phyloP scores from a whole-genome alignment of 1,140 invertebrate genomes.

The Lycorma delicatula region DNA sequence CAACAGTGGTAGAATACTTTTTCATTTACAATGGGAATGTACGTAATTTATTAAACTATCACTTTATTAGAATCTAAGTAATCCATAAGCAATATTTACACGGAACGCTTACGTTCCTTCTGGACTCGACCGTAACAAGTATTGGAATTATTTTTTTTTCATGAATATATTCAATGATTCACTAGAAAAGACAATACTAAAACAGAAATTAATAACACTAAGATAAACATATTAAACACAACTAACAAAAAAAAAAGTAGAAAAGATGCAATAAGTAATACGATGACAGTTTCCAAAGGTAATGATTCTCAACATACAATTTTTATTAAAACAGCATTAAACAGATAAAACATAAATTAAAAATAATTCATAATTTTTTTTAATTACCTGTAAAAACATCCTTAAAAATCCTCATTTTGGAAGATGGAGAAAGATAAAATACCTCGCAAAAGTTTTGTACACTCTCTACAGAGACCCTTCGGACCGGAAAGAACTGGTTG shows the following conservation, averaged over 20 bases:
- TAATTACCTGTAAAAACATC: slow-evolving; percentile 83
- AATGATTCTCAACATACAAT: not conserved
- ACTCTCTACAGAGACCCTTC: slow-evolving; percentile 4
- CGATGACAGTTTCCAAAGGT: no score
- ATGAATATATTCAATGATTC: no score
- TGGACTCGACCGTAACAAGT: no score
- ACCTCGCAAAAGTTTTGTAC: not conserved
- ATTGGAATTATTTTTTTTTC: no score
- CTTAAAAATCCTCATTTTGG: slow-evolving; percentile 91
- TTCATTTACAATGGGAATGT: no score
- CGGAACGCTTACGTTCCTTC: no score
- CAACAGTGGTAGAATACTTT: no score
- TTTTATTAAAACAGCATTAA: not conserved
- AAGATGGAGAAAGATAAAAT: slow-evolving; percentile 43
- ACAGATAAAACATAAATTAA: not conserved
- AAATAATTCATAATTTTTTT: not conserved
- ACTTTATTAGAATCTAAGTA: no score
- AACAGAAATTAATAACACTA: not conserved
- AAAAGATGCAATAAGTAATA: no score
- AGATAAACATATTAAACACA: not conserved
- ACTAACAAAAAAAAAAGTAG: not conserved
- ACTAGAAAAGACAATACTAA: no score
- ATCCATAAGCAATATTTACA: no score
- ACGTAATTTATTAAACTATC: no score
- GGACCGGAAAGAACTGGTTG: not conserved